Percentiles rank a stretch among this genome's conserved stretches.
These are phyloP conservation scores for Gasteruption jaculator DNA, from an alignment of 2,888 invertebrate genomes.

Conservation along the genomic window DNA sequence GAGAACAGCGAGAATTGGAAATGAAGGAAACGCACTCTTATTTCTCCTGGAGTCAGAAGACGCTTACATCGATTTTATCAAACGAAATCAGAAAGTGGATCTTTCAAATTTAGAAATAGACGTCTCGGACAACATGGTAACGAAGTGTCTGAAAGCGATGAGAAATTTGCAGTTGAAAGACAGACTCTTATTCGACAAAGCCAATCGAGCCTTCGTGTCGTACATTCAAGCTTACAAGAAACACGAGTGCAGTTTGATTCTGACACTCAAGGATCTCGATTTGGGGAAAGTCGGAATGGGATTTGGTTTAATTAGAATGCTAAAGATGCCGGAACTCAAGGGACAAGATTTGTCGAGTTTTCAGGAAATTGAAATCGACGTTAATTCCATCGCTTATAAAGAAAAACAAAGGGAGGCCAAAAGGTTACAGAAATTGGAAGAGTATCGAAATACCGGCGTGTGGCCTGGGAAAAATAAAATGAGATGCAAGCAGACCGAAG, in stretches of 20 bases:
- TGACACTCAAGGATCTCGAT: constrained; percentile 84
- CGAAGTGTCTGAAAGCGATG: constrained; percentile 56
- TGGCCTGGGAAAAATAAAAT: constrained; percentile 67
- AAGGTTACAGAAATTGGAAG: constrained; percentile 66
- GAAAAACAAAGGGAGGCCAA: constrained; percentile 75
- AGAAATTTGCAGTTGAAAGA: constrained; percentile 66
- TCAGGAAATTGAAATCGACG: constrained; percentile 62
- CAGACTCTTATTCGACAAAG: constrained; percentile 79
- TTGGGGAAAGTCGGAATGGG: constrained; percentile 78
- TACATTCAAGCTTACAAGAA: constrained; percentile 91
- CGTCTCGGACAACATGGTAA: constrained; percentile 46
- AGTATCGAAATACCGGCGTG: constrained; percentile 68
- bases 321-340: constrained; percentile 93
- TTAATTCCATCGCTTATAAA: constrained; percentile 71
- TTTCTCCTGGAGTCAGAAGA: constrained; percentile 83
- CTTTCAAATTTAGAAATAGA: constrained; percentile 54
- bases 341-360: constrained; percentile 59
- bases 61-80: constrained; percentile 85
- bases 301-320: constrained; percentile 86
- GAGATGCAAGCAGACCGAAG: constrained; percentile 60
- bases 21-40: constrained; percentile 80
- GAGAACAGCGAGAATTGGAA: constrained; percentile 88
- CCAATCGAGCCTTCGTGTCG: constrained; percentile 90
- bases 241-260: constrained; percentile 88
- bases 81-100: constrained; percentile 81